phyloP scores from a whole-genome alignment of 2,888 invertebrate genomes.

The Drosophila acutilabella region DNA sequence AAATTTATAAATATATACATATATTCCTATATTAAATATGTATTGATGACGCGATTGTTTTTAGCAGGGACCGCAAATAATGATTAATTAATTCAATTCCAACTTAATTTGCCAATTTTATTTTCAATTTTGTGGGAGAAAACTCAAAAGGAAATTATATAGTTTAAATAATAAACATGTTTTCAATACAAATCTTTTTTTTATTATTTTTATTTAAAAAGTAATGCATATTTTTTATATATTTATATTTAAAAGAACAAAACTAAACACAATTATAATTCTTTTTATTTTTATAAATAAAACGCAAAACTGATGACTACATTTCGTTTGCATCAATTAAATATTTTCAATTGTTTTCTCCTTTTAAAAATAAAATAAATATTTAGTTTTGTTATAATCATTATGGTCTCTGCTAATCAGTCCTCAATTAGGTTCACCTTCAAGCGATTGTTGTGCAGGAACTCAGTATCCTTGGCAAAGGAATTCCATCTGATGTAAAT shows the following conservation, averaged over 20 bases:
- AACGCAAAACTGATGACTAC: slow-evolving; percentile 46
- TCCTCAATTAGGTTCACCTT: background rate
- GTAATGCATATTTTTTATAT: slow-evolving; percentile 45
- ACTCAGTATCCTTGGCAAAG: slow-evolving; percentile 34
- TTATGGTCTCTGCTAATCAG: slow-evolving; percentile 31
- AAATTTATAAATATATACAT: slow-evolving; percentile 38
- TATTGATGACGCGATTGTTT: slow-evolving; percentile 35
- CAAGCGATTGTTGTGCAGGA: slow-evolving; percentile 61
- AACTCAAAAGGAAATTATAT: slow-evolving; percentile 17
- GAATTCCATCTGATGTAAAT: slow-evolving; percentile 59
- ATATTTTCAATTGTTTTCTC: background rate
- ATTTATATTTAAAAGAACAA: slow-evolving; percentile 27
- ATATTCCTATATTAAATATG: slow-evolving; percentile 14
- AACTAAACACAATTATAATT: slow-evolving; percentile 38
- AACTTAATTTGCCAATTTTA: slow-evolving; percentile 3
- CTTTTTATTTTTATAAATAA: slow-evolving; percentile 45
- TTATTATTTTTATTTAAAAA: slow-evolving; percentile 32
- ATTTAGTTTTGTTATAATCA: slow-evolving; percentile 9
- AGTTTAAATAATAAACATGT: slow-evolving; percentile 4
- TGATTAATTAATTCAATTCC: slow-evolving; percentile 25
- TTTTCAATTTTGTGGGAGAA: slow-evolving; percentile 10
- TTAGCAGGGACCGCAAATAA: slow-evolving; percentile 41
- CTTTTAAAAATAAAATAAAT: too few relatives aligned
- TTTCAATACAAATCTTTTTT: slow-evolving; percentile 19
- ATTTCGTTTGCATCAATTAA: slow-evolving; percentile 22